These are phyloP conservation scores for Atta cephalotes DNA, from an alignment of 1,140 invertebrate species.

Conservation along the genomic window DNA sequence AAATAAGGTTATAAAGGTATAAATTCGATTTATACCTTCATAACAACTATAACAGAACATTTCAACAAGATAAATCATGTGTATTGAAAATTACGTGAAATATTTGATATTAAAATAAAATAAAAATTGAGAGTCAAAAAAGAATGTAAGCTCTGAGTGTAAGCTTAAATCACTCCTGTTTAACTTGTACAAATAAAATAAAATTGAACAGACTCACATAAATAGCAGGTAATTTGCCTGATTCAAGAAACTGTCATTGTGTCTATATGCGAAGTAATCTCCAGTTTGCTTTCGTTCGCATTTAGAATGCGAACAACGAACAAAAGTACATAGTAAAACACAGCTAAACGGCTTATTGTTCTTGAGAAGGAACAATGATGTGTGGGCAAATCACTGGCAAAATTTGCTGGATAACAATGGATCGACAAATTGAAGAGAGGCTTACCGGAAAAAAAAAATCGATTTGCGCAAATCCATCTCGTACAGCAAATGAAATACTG, in stretches of 20 bases:
- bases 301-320: slow-evolving; percentile 50
- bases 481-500: background rate
- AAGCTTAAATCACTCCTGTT: too few relatives aligned
- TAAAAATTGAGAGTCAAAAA: too few relatives aligned
- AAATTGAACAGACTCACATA: background rate
- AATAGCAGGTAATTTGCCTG: background rate
- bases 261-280: background rate
- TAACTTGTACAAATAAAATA: too few relatives aligned
- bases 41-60: background rate
- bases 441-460: background rate
- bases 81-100: background rate
- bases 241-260: slow-evolving; percentile 19
- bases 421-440: slow-evolving; percentile 57
- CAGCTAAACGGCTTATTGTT: slow-evolving; percentile 78
- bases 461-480: too few relatives aligned
- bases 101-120: background rate
- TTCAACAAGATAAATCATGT: background rate
- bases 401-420: slow-evolving; percentile 68
- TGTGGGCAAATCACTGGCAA: slow-evolving; percentile 70
- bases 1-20: too few relatives aligned
- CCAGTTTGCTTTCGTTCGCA: slow-evolving; percentile 17
- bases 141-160: too few relatives aligned
- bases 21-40: background rate
- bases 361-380: slow-evolving; percentile 73
- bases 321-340: slow-evolving; percentile 66